These are phyloP conservation scores for Ranitomeya imitator DNA, from an alignment of 2,113 vertebrate species.

Conservation along the genomic window DNA sequence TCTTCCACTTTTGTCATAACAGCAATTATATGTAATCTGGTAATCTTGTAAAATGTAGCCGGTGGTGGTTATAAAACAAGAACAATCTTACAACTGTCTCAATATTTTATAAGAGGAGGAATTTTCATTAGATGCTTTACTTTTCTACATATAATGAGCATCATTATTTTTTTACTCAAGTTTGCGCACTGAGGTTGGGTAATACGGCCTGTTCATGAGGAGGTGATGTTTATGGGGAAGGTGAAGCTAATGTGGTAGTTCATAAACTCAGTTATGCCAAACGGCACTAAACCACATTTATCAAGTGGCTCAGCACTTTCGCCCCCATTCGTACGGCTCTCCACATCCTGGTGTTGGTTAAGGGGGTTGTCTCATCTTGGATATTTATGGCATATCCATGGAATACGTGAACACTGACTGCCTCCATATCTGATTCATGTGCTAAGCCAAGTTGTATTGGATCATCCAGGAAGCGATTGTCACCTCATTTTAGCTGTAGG, in stretches of 20 bases:
- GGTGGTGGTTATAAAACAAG: not conserved
- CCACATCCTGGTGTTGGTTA: not conserved
- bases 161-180: not conserved
- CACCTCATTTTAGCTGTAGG: no score
- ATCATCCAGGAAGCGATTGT: no score
- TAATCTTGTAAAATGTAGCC: not conserved
- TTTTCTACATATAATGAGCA: not conserved
- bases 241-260: not conserved
- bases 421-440: not conserved
- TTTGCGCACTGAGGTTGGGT: not conserved
- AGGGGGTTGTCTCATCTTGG: no score
- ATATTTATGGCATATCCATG: no score
- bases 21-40: not conserved
- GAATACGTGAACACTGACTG: not conserved
- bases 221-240: not conserved
- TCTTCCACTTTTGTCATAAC: not conserved
- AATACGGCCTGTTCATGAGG: not conserved
- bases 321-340: not conserved
- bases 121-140: not conserved
- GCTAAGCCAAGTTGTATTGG: not conserved
- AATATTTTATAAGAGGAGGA: not conserved
- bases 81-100: not conserved
- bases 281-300: not conserved
- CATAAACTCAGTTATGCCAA: not conserved
- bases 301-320: not conserved